Conservation (phyloP, 2,888 invertebrate genomes). For the Trichogramma dendrolimi region DNA sequence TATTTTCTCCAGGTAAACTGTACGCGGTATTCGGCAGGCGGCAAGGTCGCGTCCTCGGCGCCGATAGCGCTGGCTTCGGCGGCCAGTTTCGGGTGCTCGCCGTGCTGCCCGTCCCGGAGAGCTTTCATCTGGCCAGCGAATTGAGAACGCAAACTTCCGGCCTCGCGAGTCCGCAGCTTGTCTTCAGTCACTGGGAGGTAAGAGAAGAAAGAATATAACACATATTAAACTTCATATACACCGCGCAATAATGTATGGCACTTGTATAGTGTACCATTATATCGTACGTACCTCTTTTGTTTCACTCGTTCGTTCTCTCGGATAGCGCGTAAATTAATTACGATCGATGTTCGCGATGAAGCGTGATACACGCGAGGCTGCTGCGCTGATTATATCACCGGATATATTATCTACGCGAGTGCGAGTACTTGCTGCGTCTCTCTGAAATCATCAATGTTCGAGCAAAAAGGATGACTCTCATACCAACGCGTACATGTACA, state of each 20-base stretch:
- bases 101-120: constrained; percentile 91
- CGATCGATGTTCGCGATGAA: constrained; percentile 4
- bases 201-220: constrained; percentile 38
- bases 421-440: too few species aligned
- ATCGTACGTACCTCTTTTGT: background rate
- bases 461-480: too few species aligned
- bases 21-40: constrained; percentile 86
- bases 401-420: too few species aligned
- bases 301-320: background rate
- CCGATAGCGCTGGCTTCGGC: constrained; percentile 87
- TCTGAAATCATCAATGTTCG: too few species aligned
- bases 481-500: too few species aligned
- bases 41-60: constrained; percentile 81
- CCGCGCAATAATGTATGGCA: background rate
- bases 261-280: background rate
- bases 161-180: constrained; percentile 88
- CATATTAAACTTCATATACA: background rate
- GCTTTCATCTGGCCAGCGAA: constrained; percentile 91
- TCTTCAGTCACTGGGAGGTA: constrained; percentile 98
- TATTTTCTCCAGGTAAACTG: constrained; percentile 67
- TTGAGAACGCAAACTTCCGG: constrained; percentile 94
- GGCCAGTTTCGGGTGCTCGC: constrained; percentile 83
- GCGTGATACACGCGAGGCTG: background rate
- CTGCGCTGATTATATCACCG: background rate
- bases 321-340: background rate